phyloP scores from a whole-genome alignment of 2,797 vertebrate genomes.

The Sciurus carolinensis region DNA sequence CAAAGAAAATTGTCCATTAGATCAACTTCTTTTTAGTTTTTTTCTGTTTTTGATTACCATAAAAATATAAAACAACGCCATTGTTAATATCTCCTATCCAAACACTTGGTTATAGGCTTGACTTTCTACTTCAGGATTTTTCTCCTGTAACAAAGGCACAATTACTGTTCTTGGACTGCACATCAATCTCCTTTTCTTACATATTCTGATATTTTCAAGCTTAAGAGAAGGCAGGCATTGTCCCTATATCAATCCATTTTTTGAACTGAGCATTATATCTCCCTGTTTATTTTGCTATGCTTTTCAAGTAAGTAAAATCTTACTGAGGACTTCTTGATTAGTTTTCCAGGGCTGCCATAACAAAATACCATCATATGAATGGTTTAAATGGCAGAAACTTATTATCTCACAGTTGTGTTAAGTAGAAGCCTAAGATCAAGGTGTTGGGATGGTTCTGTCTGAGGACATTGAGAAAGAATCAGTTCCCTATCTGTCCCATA shows the following conservation, averaged over 20 bases:
- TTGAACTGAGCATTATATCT: not conserved
- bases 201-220: conserved; percentile 7
- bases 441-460: not conserved
- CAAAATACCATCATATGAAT: not conserved
- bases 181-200: not conserved
- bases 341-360: not conserved
- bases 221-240: not conserved
- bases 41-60: conserved; percentile 32
- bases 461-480: not conserved
- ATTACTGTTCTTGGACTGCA: not conserved
- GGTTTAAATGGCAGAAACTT: not conserved
- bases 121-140: not conserved
- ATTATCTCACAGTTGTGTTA: not conserved
- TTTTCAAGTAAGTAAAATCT: conserved; percentile 41
- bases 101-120: not conserved
- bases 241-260: not conserved
- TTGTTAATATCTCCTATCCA: not conserved
- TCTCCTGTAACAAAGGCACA: not conserved
- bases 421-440: not conserved
- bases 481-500: not conserved
- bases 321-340: not conserved
- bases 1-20: not conserved
- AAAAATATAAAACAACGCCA: not conserved
- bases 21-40: not conserved
- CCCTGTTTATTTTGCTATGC: not conserved